A percentile compares a stretch with the other conserved stretches of the same genome.
Conservation (phyloP, 2,113 vertebrate species). For the Ibidorhyncha struthersii region DNA sequence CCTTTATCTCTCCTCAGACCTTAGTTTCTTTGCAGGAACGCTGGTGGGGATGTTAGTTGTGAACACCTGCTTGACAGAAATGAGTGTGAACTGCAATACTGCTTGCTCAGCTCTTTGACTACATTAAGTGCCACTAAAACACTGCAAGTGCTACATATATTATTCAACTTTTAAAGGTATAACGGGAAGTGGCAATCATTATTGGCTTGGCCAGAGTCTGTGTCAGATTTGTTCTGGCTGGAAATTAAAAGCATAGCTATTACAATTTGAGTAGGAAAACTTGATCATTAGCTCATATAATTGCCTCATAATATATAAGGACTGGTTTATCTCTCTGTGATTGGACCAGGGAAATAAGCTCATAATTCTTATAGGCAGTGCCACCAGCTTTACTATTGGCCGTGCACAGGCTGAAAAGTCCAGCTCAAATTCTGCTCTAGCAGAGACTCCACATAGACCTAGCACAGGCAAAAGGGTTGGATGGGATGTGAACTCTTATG, state of each 20-base stretch:
- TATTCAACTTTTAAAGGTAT: constrained; percentile 49
- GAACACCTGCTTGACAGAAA: not conserved
- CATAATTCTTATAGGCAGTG: not conserved
- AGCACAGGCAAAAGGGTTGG: not conserved
- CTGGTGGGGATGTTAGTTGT: not conserved
- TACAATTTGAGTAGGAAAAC: constrained; percentile 23
- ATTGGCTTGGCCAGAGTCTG: constrained; percentile 28
- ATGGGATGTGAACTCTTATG: not conserved
- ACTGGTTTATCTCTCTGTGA: constrained; percentile 18
- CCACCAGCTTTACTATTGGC: not conserved
- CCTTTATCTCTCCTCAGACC: not conserved
- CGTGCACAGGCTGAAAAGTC: not conserved
- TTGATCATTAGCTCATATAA: constrained; percentile 39
- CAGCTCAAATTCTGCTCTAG: not conserved
- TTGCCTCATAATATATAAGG: constrained; percentile 40
- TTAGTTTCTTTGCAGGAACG: not conserved
- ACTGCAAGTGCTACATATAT: constrained; percentile 34
- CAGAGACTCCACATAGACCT: not conserved
- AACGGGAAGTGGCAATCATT: constrained; percentile 53
- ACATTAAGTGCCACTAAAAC: constrained; percentile 31
- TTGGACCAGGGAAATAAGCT: not conserved
- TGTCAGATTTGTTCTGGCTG: constrained; percentile 37
- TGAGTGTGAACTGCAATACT: not conserved
- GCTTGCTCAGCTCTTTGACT: constrained; percentile 44
- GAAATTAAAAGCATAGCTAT: constrained; percentile 29